Percentiles rank a stretch among this genome's conserved stretches.
phyloP scores from a whole-genome alignment of 2,113 vertebrate species.

The Pardalotus punctatus region DNA sequence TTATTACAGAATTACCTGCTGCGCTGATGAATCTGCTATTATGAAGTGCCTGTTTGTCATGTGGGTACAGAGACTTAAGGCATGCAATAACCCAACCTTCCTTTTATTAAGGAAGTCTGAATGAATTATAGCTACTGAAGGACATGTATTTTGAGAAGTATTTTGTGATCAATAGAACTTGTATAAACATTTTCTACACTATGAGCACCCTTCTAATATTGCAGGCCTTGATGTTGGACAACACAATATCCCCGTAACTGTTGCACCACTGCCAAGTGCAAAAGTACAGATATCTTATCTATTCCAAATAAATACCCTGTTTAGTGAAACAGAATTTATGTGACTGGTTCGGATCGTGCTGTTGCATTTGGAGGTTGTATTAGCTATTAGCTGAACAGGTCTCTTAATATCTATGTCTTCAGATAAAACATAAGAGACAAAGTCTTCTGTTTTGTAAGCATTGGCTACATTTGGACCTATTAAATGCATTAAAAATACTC shows the following conservation, averaged over 20 bases:
- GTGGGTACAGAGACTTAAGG: neutral
- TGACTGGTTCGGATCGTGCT: neutral
- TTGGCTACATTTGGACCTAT: neutral
- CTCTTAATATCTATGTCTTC: neutral
- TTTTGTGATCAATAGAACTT: neutral
- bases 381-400: neutral
- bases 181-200: neutral
- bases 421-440: neutral
- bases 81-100: neutral
- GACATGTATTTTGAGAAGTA: neutral
- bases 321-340: neutral
- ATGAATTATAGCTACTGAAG: neutral
- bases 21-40: neutral
- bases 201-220: neutral
- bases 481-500: neutral
- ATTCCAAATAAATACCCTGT: neutral
- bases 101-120: neutral
- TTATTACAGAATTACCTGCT: neutral
- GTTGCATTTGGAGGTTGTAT: neutral
- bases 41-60: neutral
- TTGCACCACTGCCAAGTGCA: neutral
- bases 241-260: neutral
- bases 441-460: neutral
- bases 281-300: neutral
- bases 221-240: neutral